phyloP scores from a whole-genome alignment of 1,140 invertebrate species.

The Solenopsis fugax region DNA sequence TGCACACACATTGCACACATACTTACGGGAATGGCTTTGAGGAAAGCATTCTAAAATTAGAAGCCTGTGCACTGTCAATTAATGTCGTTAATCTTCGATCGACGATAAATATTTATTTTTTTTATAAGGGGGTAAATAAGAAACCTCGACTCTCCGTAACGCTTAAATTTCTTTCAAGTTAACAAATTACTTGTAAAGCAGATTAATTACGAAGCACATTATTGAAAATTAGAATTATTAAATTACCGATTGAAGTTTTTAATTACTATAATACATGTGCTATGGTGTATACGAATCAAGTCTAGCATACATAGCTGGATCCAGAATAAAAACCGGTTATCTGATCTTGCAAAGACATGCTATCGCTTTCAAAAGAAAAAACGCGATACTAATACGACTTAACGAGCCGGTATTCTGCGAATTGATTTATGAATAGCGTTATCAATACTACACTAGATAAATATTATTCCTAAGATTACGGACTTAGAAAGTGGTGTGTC shows the following conservation, averaged over 20 bases:
- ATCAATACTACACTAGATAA: conserved; percentile 52
- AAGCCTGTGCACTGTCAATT: not conserved
- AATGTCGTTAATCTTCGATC: not conserved
- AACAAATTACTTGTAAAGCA: conserved; percentile 16
- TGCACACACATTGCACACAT: not conserved
- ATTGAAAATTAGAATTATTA: not conserved
- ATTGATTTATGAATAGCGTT: conserved; percentile 69
- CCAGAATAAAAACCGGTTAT: conserved; percentile 45
- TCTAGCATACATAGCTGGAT: not conserved
- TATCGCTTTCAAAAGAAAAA: conserved; percentile 37
- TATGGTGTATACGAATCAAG: not conserved
- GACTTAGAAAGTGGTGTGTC: conserved; percentile 15
- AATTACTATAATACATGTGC: conserved; percentile 14
- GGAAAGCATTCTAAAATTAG: conserved; percentile 3
- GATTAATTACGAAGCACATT: conserved; percentile 1
- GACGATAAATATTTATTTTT: not conserved
- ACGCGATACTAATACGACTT: not conserved
- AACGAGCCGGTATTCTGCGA: conserved; percentile 18
- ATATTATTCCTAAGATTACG: conserved; percentile 58
- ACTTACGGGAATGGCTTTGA: conserved; percentile 51
- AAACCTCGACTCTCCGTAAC: not conserved
- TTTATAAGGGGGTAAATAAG: not conserved
- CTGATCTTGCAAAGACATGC: not conserved
- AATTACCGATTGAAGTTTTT: not conserved
- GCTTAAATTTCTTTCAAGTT: not conserved